phyloP scores from a whole-genome alignment of 2,888 invertebrate genomes.

The Sphaerophoria taeniata region DNA sequence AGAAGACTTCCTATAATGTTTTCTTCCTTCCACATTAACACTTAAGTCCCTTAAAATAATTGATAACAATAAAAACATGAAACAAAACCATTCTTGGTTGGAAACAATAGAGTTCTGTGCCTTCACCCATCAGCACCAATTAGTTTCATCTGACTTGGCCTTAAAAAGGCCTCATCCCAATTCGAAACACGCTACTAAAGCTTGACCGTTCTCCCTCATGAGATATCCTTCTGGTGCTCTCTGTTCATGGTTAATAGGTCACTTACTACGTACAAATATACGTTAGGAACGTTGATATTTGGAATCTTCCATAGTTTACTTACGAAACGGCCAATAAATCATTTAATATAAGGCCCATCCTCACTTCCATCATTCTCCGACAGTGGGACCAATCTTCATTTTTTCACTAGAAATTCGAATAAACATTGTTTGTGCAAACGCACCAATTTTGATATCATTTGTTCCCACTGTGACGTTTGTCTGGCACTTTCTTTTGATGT shows the following conservation, averaged over 20 bases:
- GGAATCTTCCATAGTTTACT: constrained; percentile 48
- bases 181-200: constrained; percentile 8
- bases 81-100: too few relatives aligned
- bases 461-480: background rate
- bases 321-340: constrained; percentile 64
- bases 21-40: too few relatives aligned
- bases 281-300: constrained; percentile 4
- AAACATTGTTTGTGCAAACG: background rate
- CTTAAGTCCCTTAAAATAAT: too few relatives aligned
- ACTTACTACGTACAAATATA: constrained; percentile 47
- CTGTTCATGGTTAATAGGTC: constrained; percentile 43
- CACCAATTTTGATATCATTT: background rate
- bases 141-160: background rate
- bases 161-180: constrained; percentile 18
- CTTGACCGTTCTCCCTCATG: background rate
- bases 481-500: constrained; percentile 19
- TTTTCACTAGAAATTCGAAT: background rate
- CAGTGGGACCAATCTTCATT: background rate
- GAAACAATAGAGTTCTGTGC: too few relatives aligned
- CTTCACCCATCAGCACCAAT: background rate
- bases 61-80: too few relatives aligned
- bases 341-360: constrained; percentile 44
- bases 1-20: too few relatives aligned
- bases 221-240: background rate
- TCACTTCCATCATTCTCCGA: background rate